Percentiles rank a stretch among this genome's conserved stretches.
These are phyloP conservation scores for Parazoanthus darwini DNA, from an alignment of 92 coral and sea anemone species.

Conservation along the genomic window DNA sequence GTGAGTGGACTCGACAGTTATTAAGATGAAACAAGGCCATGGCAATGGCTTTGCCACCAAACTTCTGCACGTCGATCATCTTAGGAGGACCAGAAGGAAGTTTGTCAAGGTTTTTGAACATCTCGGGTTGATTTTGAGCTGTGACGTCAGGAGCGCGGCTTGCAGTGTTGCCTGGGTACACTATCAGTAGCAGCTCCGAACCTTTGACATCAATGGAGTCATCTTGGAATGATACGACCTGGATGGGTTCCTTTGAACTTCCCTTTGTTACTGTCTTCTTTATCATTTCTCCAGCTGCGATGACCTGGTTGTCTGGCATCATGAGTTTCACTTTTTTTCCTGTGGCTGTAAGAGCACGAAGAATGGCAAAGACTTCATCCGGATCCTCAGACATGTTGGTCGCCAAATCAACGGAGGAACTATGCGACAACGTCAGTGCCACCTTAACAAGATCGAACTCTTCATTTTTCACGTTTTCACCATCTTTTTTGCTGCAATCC, in stretches of 20 bases:
- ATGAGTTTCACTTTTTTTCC: constrained; percentile 11
- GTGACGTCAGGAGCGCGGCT: constrained; percentile 14
- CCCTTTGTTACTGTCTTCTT: not conserved
- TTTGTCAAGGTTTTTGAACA: constrained; percentile 2
- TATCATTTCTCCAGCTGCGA: not conserved
- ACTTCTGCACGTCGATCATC: constrained; percentile 1
- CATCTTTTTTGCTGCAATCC: not conserved
- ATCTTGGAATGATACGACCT: not conserved
- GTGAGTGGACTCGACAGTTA: constrained; percentile 1
- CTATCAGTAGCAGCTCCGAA: not conserved
- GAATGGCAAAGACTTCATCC: constrained; percentile 7
- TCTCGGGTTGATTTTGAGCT: constrained; percentile 2
- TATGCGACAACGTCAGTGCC: constrained; percentile 33
- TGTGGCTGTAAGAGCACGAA: constrained; percentile 12
- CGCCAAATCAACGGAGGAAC: constrained; percentile 17
- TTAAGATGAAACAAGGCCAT: not conserved
- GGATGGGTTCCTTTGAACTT: not conserved
- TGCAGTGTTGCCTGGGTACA: not conserved
- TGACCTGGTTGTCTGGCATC: constrained; percentile 4
- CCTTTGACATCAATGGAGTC: not conserved
- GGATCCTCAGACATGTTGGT: constrained; percentile 1
- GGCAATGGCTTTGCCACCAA: not conserved
- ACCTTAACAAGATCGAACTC: constrained; percentile 34
- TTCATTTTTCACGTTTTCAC: not conserved
- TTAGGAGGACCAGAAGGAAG: constrained; percentile 9